phyloP scores from a whole-genome alignment of 2,113 vertebrate genomes.

The Melanostigma gelatinosum region DNA sequence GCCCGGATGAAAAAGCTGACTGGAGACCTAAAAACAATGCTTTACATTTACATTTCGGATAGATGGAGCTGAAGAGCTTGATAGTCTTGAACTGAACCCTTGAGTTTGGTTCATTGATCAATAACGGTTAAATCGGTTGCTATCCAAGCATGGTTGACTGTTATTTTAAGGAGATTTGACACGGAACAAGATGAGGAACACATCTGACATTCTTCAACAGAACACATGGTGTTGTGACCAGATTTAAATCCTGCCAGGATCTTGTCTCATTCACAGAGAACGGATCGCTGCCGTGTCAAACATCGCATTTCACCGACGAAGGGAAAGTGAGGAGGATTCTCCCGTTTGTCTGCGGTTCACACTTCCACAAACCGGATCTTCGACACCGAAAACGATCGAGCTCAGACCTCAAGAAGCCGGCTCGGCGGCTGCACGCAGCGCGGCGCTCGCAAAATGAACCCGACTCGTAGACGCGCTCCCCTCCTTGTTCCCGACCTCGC shows the following conservation, averaged over 20 bases:
- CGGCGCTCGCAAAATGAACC: slow-evolving; percentile 12
- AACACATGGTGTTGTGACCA: not conserved
- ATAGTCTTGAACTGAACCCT: too few relatives aligned
- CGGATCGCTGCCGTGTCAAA: too few relatives aligned
- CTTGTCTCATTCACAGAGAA: too few relatives aligned
- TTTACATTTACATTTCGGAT: not conserved
- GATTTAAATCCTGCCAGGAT: not conserved
- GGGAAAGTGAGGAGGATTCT: too few relatives aligned
- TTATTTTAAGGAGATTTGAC: too few relatives aligned
- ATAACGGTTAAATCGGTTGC: too few relatives aligned
- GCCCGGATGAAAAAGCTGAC: too few relatives aligned
- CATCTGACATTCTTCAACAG: not conserved
- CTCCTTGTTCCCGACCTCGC: slow-evolving; percentile 22
- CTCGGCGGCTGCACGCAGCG: too few relatives aligned
- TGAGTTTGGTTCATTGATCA: too few relatives aligned
- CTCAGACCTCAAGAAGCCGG: not conserved
- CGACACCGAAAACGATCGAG: not conserved
- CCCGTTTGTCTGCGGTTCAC: slow-evolving; percentile 5
- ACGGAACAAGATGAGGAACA: too few relatives aligned
- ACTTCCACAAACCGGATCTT: slow-evolving; percentile 8
- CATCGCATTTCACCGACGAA: too few relatives aligned
- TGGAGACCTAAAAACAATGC: not conserved
- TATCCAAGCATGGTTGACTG: too few relatives aligned
- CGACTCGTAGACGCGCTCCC: not conserved
- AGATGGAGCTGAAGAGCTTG: not conserved